Base-by-base conservation (phyloP, 2,797 vertebrate species). In the Malacoctenus gilli region DNA sequence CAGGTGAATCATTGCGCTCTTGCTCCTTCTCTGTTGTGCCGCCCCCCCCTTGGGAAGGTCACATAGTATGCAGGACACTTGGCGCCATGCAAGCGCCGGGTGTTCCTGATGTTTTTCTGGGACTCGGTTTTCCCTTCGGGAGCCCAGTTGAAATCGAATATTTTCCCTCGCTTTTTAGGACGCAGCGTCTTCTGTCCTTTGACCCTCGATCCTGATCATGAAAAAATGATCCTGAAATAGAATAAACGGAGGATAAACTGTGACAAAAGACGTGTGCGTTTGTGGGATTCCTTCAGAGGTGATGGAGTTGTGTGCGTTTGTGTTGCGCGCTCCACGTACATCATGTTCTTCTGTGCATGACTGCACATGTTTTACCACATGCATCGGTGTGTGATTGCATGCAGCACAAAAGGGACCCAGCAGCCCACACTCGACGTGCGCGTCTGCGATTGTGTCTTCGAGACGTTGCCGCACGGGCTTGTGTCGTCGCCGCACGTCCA, bases 1-100 rank as follows among this genome's bases (percentile, higher is more conserved):
- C n/a, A 23, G 31, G 21, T 42, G 36, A 56, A 46, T 69, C 28
- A 14, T 14, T 20, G 14, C 35, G 32, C 18, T 2, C 8, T 16
- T 18, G 34, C 12, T 30, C 22, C 36, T 2, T 37, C 18, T 52
- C 6, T 22, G 48, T 12, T 16, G 20, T 40, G 21, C 18, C 21
- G 22, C 20, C 43, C 52, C 46, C 37, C 34, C 52, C 46, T 46
- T 37, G 41, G 41, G 63, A 67, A 76, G 60, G 71, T 72, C 80
- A 69, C 20, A 28, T 55, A 41, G 50, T 37, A 8, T 32, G 31
- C 19, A 54, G 51, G 44, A 20, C 10, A n/a, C 34, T 32, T 25
- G 22, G 41, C n/a, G n/a, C 51, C 31, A n/a, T 35, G 16, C 20
- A 56, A 48, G 51, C 36, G 13, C 40, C 36, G n/a, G 14, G 37